A percentile compares a stretch with the other conserved stretches of the same genome.
phyloP scores from a whole-genome alignment of 2,113 vertebrate species.

The Bucco capensis region DNA sequence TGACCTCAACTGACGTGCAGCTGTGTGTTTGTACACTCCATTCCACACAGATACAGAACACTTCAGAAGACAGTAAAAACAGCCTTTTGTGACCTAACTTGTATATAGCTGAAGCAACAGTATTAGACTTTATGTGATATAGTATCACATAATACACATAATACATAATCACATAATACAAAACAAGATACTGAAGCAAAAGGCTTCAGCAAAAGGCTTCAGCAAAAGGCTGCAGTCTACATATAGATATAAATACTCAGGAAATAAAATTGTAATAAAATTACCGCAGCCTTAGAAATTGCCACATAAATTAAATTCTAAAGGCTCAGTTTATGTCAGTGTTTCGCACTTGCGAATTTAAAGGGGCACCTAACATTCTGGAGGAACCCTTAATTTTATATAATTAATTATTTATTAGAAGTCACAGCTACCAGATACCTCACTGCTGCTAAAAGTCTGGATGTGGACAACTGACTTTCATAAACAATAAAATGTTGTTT shows the following conservation, averaged over 20 bases:
- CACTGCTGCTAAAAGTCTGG: background rate
- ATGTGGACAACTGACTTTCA: background rate
- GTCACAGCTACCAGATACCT: background rate
- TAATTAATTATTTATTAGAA: background rate
- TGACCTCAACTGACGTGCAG: background rate
- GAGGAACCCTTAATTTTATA: background rate
- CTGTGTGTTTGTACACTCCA: background rate
- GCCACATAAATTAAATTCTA: background rate
- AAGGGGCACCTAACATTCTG: background rate
- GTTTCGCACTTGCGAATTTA: background rate
- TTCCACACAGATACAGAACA: background rate
- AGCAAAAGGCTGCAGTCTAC: background rate
- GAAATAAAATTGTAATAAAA: background rate
- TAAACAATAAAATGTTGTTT: background rate
- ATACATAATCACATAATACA: too few species aligned
- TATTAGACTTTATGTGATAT: background rate
- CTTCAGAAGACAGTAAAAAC: background rate
- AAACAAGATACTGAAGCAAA: background rate
- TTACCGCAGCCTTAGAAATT: background rate
- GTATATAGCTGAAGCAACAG: background rate
- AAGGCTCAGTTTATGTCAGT: background rate
- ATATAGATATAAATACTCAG: background rate
- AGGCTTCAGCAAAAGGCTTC: background rate
- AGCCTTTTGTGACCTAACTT: background rate
- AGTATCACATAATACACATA: too few species aligned